These are phyloP conservation scores for Malurus cyaneus DNA, from an alignment of 2,113 vertebrate species.

Conservation along the genomic window DNA sequence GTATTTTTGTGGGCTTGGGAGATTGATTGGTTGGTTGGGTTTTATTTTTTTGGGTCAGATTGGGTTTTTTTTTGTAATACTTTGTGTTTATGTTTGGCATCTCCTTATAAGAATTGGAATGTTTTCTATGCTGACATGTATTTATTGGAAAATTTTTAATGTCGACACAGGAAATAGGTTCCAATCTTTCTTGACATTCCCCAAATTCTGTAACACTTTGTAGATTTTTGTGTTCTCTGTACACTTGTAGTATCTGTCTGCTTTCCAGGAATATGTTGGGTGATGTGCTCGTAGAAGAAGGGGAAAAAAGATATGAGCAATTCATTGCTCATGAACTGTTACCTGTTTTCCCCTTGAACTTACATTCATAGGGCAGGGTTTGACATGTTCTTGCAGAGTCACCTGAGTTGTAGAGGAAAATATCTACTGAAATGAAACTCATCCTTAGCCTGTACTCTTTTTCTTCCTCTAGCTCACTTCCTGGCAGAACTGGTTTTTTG, in stretches of 20 bases:
- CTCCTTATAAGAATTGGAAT: background rate
- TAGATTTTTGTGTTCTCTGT: background rate
- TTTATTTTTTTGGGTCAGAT: background rate
- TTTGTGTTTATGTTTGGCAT: background rate
- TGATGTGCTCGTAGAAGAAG: background rate
- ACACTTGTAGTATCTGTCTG: background rate
- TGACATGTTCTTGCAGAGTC: rapidly evolving
- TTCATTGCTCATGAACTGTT: background rate
- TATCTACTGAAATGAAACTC: background rate
- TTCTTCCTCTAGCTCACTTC: background rate
- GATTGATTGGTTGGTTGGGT: background rate
- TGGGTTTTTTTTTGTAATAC: background rate
- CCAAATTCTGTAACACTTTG: background rate
- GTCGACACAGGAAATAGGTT: background rate
- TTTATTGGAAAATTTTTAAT: background rate
- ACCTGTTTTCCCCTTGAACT: background rate
- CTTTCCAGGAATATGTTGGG: background rate
- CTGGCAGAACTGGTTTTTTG: background rate
- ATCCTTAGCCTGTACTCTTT: background rate
- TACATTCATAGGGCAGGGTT: background rate
- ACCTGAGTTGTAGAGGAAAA: background rate
- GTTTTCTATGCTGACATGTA: background rate
- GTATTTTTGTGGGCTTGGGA: background rate
- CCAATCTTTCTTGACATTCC: background rate
- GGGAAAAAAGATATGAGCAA: rapidly evolving